Evolutionary conservation across 1,140 invertebrate genomes (phyloP), one percentile per base, ranked within the genome.

Genomic region (Nilaparvata lugens): DNA sequence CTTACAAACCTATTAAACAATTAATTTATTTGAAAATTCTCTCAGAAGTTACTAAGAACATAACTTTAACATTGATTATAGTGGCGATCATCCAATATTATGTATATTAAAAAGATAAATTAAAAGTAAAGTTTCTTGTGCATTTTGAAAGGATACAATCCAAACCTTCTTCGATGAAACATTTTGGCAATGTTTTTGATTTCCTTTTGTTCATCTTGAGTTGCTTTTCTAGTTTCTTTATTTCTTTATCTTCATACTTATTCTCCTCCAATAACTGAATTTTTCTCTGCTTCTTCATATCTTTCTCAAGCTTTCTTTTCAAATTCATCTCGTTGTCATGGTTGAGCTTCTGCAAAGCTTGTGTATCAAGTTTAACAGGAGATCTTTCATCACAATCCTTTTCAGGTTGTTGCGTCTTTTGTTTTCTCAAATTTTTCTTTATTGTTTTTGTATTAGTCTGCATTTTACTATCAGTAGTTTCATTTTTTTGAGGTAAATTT

Each of bases 111-210:
- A n/a, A n/a, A n/a, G n/a, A n/a, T n/a, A n/a, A n/a, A n/a, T n/a
- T n/a, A n/a, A n/a, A n/a, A n/a, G n/a, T n/a, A n/a, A n/a, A n/a
- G n/a, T n/a, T n/a, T n/a, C n/a, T n/a, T n/a, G n/a, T n/a, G n/a
- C n/a, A n/a, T n/a, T 61, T 63, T 61, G 63, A 79, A 82, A 85
- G 81, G 80, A 90, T 89, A 90, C 90, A 95, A 70, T 93, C 91
- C 25, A 95, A 75, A 2, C 92, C 92, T 80, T 94, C 91, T 55
- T 79, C 76, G 42, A 80, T 70, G 75, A 95, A 95, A 63, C 83
- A 85, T 68, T 88, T 87, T 5, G 89, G 87, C 38, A 88, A 77
- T 54, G 78, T 79, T 68, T 91, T 89, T 25, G 77, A 81, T 69
- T 87, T 89, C 51, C 78, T 79, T 67, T 88, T 91, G 59, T 93